These are phyloP conservation scores for Drosophila fungiperda DNA, from an alignment of 2,888 invertebrate genomes.

Conservation along the genomic window DNA sequence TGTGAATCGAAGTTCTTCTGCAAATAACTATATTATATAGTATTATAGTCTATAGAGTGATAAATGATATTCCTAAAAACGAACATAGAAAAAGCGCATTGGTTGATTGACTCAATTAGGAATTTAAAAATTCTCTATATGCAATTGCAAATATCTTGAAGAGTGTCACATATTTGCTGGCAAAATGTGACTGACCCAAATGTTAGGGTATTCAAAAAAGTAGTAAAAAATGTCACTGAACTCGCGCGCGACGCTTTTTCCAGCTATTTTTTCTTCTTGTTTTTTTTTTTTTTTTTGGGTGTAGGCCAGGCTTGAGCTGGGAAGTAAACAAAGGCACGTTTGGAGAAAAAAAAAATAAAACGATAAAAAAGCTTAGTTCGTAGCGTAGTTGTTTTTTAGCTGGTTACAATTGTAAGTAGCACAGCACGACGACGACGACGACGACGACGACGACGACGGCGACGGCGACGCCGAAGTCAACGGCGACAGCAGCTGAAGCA, in stretches of 20 bases:
- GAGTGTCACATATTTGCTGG: background rate
- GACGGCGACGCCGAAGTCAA: conserved; percentile 10
- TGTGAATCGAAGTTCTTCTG: background rate
- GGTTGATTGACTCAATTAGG: background rate
- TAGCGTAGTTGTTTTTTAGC: conserved; percentile 44
- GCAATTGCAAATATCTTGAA: background rate
- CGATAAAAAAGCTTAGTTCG: conserved; percentile 47
- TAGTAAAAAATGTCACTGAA: conserved; percentile 72
- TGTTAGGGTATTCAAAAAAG: conserved; percentile 34
- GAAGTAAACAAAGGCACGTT: conserved; percentile 75
- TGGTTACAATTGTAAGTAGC: conserved; percentile 80
- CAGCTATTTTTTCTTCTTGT: conserved; percentile 32
- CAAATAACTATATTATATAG: background rate
- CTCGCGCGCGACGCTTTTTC: conserved; percentile 65
- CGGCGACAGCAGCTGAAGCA: conserved; percentile 40
- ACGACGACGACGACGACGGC: conserved; percentile 3
- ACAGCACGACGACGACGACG: conserved; percentile 51
- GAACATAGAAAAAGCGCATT: background rate
- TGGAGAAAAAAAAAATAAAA: conserved; percentile 48
- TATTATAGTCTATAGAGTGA: background rate
- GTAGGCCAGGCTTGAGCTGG: conserved; percentile 67
- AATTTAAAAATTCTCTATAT: background rate
- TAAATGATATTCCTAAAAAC: background rate
- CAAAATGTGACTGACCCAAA: background rate
- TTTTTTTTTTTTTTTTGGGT: conserved; percentile 63